Evolutionary conservation across 2,888 invertebrate genomes (phyloP).

Genomic region (Zaprionus obscuricornis): DNA sequence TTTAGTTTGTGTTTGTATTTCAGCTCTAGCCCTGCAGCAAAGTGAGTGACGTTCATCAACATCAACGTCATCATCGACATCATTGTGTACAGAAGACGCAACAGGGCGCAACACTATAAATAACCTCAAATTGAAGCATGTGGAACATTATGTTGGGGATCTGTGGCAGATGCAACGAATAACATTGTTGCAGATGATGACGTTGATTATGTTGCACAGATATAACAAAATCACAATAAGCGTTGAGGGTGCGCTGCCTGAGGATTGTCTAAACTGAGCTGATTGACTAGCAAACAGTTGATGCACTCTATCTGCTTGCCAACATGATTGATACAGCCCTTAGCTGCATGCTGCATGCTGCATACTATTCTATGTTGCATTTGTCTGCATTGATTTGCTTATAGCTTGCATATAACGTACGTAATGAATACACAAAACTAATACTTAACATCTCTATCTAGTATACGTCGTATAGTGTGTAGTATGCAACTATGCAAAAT

Average conservation of each 20-base stretch:
- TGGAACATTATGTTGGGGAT: not conserved
- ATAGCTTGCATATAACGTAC: too few species aligned
- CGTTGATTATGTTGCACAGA: conserved; percentile 56
- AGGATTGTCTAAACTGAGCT: conserved; percentile 30
- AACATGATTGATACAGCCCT: conserved; percentile 55
- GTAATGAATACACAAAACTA: conserved; percentile 9
- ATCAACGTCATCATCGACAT: conserved; percentile 19
- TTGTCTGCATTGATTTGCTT: conserved; percentile 45
- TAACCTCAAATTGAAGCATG: conserved; percentile 27
- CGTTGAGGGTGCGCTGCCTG: conserved; percentile 23
- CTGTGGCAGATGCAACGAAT: conserved; percentile 15
- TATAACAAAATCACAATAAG: conserved; percentile 44
- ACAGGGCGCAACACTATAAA: too few species aligned
- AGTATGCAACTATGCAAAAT: conserved; percentile 12
- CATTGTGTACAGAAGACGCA: not conserved
- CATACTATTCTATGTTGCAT: conserved; percentile 11
- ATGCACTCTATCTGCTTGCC: conserved; percentile 6
- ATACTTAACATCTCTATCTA: too few species aligned
- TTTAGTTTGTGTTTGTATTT: conserved; percentile 38
- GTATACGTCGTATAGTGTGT: too few species aligned
- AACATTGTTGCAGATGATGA: conserved; percentile 42
- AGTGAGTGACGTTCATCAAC: conserved; percentile 34
- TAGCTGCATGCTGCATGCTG: conserved; percentile 31
- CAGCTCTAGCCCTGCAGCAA: not conserved
- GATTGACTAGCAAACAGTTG: conserved; percentile 54